Percentiles rank a stretch among this genome's conserved stretches.
phyloP scores from a whole-genome alignment of 2,113 vertebrate species.

The Centrocercus urophasianus region DNA sequence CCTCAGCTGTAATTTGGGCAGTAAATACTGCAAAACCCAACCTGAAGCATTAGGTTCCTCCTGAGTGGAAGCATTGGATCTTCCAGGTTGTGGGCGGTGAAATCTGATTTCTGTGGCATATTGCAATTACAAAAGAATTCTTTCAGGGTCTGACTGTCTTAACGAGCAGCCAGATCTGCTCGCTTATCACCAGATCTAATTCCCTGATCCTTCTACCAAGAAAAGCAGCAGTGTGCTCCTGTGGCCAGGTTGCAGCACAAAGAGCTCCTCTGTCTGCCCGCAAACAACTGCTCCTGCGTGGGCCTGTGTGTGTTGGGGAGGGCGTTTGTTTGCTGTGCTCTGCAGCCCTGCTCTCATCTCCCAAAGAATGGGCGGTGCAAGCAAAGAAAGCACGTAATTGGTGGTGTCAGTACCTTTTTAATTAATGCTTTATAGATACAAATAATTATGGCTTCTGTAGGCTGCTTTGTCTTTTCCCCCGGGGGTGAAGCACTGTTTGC shows the following conservation, averaged over 20 bases:
- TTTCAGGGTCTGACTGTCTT: constrained; percentile 35
- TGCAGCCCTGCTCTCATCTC: neutral
- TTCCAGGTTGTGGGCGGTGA: constrained; percentile 1
- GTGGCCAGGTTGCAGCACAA: constrained; percentile 35
- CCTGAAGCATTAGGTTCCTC: neutral
- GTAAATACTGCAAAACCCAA: neutral
- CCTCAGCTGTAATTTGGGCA: neutral
- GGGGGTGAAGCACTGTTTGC: neutral
- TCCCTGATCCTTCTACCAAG: constrained; percentile 43
- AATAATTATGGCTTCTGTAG: neutral
- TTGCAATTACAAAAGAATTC: constrained; percentile 61
- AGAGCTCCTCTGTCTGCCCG: constrained; percentile 10
- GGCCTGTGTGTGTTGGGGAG: neutral
- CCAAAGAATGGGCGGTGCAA: fast-evolving
- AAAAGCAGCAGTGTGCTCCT: neutral
- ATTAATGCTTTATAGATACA: neutral
- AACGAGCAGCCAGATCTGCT: constrained; percentile 47
- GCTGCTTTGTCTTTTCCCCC: neutral
- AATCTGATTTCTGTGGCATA: constrained; percentile 31
- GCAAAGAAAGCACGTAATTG: neutral
- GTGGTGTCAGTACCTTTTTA: neutral
- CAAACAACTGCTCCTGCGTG: neutral
- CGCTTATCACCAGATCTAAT: constrained; percentile 40
- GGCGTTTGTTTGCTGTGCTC: neutral
- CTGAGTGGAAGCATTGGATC: neutral